Evolutionary conservation across 2,797 vertebrate genomes (phyloP), one percentile per base, ranked within the genome.

Genomic region (Acanthornis magna): DNA sequence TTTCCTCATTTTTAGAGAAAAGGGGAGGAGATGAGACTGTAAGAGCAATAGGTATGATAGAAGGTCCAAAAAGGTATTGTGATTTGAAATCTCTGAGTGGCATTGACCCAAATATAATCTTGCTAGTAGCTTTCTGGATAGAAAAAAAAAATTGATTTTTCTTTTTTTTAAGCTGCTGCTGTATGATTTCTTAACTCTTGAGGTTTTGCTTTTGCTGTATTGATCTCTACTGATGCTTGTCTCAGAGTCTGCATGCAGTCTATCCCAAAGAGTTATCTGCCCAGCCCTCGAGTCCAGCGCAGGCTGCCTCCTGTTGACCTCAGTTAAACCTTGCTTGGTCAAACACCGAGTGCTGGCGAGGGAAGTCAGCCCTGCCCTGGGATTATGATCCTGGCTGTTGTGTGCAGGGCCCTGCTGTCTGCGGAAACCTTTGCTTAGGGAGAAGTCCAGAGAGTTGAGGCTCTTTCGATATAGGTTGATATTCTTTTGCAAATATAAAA

Each of bases 121-220:
- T 89, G 36, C 68, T 82, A 75, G 83, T 84, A 96, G 27, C 90
- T 86, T 93, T 68, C 79, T 94, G 54, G 48, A 47, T 71, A 48
- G 26, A 18, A 34, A 51, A 73, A 73, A 20, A 53, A 74, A 17
- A 60, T 78, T 88, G 73, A 94, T 96, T 92, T 95, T 89, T 83
- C 15, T 36, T 54, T 96, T 61, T 81, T 89, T 88, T 26, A 72
- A 91, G 21, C 77, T 76, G 51, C 62, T 95, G 55, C 91, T 92
- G 23, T 94, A 94, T 91, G 63, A 91, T 97, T 97, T 89, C 75
- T 95, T 93, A 96, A 92, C 68, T 85, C 29, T 83, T 90, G 67
- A 25, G 12, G 88, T 85, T 97, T 97, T 89, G 40, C 95, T 96
- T 92, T 93, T 90, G 63, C 79, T 93, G 66, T 95, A 95, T 96